Conservation (phyloP, 2,113 vertebrate species). For the Muntiacus reevesi region DNA sequence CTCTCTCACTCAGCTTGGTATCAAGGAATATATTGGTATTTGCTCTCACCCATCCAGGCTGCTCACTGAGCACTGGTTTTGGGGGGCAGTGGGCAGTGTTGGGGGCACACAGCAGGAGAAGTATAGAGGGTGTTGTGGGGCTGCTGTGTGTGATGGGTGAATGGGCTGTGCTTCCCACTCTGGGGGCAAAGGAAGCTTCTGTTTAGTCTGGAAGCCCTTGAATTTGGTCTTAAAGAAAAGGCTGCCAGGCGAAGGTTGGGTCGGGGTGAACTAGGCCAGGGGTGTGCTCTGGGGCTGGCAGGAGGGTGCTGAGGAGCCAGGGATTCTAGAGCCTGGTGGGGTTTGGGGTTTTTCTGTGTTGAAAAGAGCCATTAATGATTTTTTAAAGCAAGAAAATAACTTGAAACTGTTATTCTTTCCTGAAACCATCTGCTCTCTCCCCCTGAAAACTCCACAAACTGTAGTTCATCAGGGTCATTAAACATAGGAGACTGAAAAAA, state of each 20-base stretch:
- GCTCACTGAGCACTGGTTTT: background rate
- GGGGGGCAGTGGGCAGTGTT: fast-evolving
- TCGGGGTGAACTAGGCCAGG: fast-evolving
- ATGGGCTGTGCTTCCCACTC: background rate
- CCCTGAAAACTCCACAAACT: background rate
- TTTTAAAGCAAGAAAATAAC: background rate
- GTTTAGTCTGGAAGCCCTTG: background rate
- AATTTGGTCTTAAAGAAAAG: background rate
- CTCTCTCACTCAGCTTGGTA: background rate
- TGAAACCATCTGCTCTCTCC: background rate
- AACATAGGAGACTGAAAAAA: background rate
- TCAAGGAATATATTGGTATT: background rate
- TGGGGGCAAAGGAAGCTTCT: background rate
- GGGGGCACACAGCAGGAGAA: background rate
- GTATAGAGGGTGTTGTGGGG: fast-evolving
- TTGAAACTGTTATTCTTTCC: background rate
- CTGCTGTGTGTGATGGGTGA: background rate
- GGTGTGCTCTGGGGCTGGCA: fast-evolving
- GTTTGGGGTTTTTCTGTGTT: background rate
- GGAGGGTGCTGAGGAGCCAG: fast-evolving
- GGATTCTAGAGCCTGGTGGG: background rate
- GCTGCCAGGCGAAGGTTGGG: background rate
- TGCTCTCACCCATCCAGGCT: background rate
- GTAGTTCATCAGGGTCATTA: background rate
- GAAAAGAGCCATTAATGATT: background rate